phyloP scores from a whole-genome alignment of 1,140 invertebrate genomes.

The Proctacanthus coquilletti region DNA sequence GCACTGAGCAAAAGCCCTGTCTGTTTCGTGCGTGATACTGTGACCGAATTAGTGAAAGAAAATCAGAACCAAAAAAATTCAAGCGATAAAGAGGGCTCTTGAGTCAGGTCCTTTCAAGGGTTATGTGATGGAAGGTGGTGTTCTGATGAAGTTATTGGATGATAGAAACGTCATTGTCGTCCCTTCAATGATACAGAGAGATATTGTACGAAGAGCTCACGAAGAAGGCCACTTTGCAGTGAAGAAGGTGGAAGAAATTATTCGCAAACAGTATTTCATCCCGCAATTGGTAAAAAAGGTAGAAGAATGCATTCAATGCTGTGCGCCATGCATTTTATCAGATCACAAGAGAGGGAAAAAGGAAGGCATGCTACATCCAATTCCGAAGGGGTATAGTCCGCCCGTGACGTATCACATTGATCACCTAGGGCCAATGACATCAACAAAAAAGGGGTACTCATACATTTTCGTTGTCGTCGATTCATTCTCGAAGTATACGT shows the following conservation, averaged over 20 bases:
- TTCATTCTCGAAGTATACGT: conserved; percentile 28
- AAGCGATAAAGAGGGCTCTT: too few species aligned
- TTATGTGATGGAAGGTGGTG: too few species aligned
- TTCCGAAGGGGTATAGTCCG: conserved; percentile 14
- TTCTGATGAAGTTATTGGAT: too few species aligned
- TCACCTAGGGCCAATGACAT: conserved; percentile 18
- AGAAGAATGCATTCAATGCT: too few species aligned
- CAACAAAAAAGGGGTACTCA: conserved; percentile 25
- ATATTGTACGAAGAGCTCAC: conserved; percentile 17
- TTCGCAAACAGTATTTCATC: conserved; percentile 26
- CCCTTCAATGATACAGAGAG: conserved; percentile 14
- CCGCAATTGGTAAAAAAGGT: conserved; percentile 24
- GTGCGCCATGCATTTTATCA: too few species aligned
- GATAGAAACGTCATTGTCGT: conserved; percentile 13
- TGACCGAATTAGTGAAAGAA: too few species aligned
- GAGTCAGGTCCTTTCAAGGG: too few species aligned
- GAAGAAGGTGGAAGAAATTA: conserved; percentile 22
- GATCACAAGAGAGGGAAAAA: too few species aligned
- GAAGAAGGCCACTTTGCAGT: conserved; percentile 24
- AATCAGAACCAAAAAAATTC: too few species aligned
- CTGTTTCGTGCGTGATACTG: too few species aligned
- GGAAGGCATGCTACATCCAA: conserved; percentile 19
- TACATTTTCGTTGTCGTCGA: conserved; percentile 27
- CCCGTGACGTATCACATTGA: conserved; percentile 11
- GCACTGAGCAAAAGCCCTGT: too few species aligned